These are phyloP conservation scores for Oryzias woworae DNA, from an alignment of 2,113 vertebrate genomes.

Conservation along the genomic window DNA sequence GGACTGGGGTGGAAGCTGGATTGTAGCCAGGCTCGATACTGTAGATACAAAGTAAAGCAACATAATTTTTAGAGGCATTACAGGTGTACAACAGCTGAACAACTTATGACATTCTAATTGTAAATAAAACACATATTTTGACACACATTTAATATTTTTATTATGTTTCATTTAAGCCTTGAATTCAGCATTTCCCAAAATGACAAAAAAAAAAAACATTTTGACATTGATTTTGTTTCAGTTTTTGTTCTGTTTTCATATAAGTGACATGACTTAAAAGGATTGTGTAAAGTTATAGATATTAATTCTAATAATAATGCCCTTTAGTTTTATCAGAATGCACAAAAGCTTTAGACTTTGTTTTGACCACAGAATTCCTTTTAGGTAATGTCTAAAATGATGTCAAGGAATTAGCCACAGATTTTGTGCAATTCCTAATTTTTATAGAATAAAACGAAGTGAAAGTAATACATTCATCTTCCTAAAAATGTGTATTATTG, in stretches of 20 bases:
- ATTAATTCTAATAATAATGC: no score
- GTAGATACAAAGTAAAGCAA: slow-evolving; percentile 24
- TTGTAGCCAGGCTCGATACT: slow-evolving; percentile 83
- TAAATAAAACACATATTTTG: no score
- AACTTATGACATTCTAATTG: neutral
- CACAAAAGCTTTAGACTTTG: neutral
- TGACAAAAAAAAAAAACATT: no score
- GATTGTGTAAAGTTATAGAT: no score
- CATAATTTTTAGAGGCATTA: neutral
- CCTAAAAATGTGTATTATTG: slow-evolving; percentile 23
- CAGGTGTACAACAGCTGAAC: neutral
- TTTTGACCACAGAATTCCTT: neutral
- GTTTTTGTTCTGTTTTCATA: no score
- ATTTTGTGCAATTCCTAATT: slow-evolving; percentile 30
- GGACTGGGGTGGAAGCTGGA: slow-evolving; percentile 76
- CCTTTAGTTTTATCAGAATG: neutral
- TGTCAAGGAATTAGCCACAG: slow-evolving; percentile 22
- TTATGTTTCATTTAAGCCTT: no score
- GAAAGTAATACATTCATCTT: slow-evolving; percentile 46
- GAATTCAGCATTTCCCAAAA: no score
- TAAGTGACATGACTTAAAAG: no score
- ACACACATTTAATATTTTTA: no score
- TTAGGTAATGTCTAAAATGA: slow-evolving; percentile 4
- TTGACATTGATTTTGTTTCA: no score
- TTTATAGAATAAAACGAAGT: slow-evolving; percentile 42